Conservation (phyloP, 2,113 vertebrate species). For the Triplophysa rosa region DNA sequence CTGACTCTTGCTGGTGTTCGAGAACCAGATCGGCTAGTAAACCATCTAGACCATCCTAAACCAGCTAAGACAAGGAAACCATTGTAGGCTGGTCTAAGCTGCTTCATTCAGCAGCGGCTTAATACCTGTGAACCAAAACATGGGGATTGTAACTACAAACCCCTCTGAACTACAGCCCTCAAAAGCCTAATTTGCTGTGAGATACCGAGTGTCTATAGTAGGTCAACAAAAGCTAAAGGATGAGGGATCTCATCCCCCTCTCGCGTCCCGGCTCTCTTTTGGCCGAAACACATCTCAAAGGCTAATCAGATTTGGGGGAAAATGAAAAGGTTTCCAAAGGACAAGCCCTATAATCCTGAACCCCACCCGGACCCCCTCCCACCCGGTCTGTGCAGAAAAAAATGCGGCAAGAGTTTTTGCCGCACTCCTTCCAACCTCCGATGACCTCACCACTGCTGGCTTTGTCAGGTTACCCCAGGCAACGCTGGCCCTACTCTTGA, state of each 20-base stretch:
- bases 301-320: constrained; percentile 61
- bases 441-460: constrained; percentile 62
- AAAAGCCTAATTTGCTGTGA: constrained; percentile 61
- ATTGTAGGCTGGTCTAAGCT: no score
- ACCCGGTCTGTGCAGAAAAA: constrained; percentile 35
- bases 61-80: no score
- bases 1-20: no score
- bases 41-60: no score
- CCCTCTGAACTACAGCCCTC: constrained; percentile 34
- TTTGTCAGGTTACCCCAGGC: constrained; percentile 62
- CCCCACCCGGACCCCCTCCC: constrained; percentile 24
- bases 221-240: constrained; percentile 49
- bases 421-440: constrained; percentile 49
- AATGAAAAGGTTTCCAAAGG: constrained; percentile 57
- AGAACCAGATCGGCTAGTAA: no score
- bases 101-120: background rate
- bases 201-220: constrained; percentile 56
- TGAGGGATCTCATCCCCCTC: constrained; percentile 27
- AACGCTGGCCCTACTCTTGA: constrained; percentile 55
- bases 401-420: constrained; percentile 47
- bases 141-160: background rate
- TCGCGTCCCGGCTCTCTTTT: constrained; percentile 39
- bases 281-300: constrained; percentile 53
- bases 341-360: constrained; percentile 51
- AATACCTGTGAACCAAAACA: constrained; percentile 40